Conservation (phyloP, 2,888 invertebrate species). For the Halictus ligatus region DNA sequence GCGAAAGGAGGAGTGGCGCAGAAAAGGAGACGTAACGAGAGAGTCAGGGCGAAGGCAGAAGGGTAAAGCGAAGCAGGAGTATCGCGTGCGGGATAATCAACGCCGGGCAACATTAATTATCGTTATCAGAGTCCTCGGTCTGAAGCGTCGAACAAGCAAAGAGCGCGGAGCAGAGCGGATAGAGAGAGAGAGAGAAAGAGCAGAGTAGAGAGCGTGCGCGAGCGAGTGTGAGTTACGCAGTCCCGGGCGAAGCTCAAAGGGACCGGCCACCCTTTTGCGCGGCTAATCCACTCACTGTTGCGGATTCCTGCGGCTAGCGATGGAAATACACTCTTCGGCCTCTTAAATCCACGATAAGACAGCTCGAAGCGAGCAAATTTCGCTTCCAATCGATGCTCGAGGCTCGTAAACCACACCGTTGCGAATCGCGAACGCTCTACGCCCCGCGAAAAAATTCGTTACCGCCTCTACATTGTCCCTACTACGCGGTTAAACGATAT, state of each 20-base stretch:
- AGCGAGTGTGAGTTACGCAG: conserved; percentile 63
- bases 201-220: conserved; percentile 21
- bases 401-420: conserved; percentile 1
- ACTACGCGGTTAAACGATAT: neutral
- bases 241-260: conserved; percentile 62
- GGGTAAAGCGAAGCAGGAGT: conserved; percentile 39
- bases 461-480: neutral
- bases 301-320: conserved; percentile 14
- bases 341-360: conserved; percentile 15
- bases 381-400: conserved; percentile 65
- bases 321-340: conserved; percentile 20
- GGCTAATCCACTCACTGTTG: conserved; percentile 23
- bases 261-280: conserved; percentile 56
- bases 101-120: conserved; percentile 80
- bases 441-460: neutral
- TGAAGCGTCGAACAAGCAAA: conserved; percentile 74
- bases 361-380: conserved; percentile 29
- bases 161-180: conserved; percentile 40
- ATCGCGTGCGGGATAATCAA: conserved; percentile 80
- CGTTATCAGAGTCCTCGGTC: conserved; percentile 78
- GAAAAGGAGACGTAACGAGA: conserved; percentile 1
- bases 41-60: conserved; percentile 24
- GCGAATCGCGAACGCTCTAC: neutral
- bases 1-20: neutral
- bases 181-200: conserved; percentile 18